Evolutionary conservation across 2,113 vertebrate species (phyloP).

Genomic region (Anarhynchus alexandrinus): DNA sequence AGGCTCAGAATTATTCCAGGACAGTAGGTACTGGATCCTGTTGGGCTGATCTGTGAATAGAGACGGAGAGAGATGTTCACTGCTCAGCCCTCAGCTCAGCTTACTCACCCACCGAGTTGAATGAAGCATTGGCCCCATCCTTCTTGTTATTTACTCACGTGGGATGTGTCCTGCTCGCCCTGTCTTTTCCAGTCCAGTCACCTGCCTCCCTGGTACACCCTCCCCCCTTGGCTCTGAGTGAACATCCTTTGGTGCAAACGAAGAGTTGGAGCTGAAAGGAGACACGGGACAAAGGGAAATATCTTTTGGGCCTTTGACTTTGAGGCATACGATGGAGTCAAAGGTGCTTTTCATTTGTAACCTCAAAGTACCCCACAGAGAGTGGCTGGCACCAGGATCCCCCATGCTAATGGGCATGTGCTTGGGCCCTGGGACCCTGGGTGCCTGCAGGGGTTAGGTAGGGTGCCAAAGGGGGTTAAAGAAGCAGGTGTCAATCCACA

Average conservation of each 20-base stretch:
- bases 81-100: not conserved
- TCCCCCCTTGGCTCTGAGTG: not conserved
- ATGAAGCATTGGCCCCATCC: not conserved
- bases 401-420: not conserved
- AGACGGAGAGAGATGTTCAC: not conserved
- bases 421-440: not conserved
- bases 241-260: not conserved
- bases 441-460: not conserved
- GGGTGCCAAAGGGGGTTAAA: not conserved
- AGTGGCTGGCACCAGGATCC: not conserved
- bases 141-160: not conserved
- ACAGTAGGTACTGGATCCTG: not conserved
- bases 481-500: not conserved
- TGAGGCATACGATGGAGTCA: fast-evolving
- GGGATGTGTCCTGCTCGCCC: not conserved
- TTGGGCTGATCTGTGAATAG: not conserved
- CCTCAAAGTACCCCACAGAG: not conserved
- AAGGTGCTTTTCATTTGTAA: not conserved
- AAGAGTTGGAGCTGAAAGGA: not conserved
- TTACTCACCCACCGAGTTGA: not conserved
- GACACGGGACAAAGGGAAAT: not conserved
- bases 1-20: not conserved
- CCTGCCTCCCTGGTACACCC: not conserved
- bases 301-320: not conserved
- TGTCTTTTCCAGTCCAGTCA: not conserved